Evolutionary conservation across 2,113 vertebrate genomes (phyloP).

Genomic region (Perccottus glenii): DNA sequence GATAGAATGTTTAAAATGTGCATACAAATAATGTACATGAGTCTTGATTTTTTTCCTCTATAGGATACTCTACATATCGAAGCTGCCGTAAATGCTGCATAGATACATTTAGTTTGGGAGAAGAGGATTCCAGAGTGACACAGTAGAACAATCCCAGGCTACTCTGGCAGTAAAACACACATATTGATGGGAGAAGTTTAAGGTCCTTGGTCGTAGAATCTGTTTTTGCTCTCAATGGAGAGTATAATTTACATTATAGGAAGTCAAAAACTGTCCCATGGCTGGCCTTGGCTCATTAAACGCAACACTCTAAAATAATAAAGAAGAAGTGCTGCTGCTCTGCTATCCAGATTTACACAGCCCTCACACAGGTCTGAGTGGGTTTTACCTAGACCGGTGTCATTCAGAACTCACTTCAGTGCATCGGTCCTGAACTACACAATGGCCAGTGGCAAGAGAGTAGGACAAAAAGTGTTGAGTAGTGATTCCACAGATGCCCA

Average conservation of each 20-base stretch:
- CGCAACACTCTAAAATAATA: slow-evolving; percentile 23
- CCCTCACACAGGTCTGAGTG: slow-evolving; percentile 29
- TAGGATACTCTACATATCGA: too few relatives aligned
- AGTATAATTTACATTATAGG: slow-evolving; percentile 28
- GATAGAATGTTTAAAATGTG: too few relatives aligned
- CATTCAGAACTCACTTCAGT: slow-evolving; percentile 53
- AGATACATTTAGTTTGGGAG: background rate
- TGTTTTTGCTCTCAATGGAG: slow-evolving; percentile 30
- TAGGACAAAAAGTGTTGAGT: slow-evolving; percentile 52
- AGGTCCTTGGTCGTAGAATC: slow-evolving; percentile 48
- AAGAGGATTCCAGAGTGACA: slow-evolving; percentile 8
- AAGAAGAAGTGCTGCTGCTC: slow-evolving; percentile 7
- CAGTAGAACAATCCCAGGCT: slow-evolving; percentile 20
- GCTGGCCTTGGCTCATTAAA: background rate
- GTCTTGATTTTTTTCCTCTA: too few relatives aligned
- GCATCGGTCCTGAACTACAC: slow-evolving; percentile 59
- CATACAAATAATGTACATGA: too few relatives aligned
- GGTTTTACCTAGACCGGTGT: slow-evolving; percentile 55
- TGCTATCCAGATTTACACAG: slow-evolving; percentile 34
- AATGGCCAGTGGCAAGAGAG: slow-evolving; percentile 53
- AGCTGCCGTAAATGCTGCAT: too few relatives aligned
- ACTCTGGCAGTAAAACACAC: slow-evolving; percentile 48
- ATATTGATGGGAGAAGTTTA: slow-evolving; percentile 65
- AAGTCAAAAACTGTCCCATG: slow-evolving; percentile 2
- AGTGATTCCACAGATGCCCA: slow-evolving; percentile 38